Base-by-base conservation (phyloP, 2,888 invertebrate species). In the Punctoribates punctum region DNA sequence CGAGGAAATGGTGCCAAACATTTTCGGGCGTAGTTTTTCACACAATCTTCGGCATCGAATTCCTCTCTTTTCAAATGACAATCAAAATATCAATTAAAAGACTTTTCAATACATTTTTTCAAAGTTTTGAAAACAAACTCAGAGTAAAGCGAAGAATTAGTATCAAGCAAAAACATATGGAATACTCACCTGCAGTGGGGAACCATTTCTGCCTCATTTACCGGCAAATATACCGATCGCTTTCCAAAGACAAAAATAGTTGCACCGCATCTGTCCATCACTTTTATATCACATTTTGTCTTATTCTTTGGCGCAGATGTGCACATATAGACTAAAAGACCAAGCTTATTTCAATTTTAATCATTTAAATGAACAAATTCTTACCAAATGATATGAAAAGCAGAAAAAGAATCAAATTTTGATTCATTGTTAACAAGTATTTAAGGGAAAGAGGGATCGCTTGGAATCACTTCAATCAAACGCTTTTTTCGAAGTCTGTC, bases 41-140 rank as follows among this genome's bases (percentile, higher is more conserved):
- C 73, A 73, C 65, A 77, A 34, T 57, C 73, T 62, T 77, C 77
- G 29, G 77, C 77, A 25, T 77, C 77, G 27, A 77, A 75, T 34
- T 77, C 77, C 42, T 77, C 77, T 42, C 75, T 77, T 42, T n/a
- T 46, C 13, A 13, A 23, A 6, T 11, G 5, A 54, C 20, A 34
- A 51, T n/a, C 9, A 65, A 29, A 38, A 20, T 4, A 38, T 38
- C 13, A 27, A n/a, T 38, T 67, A 38, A 17, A 23, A 6, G 13
- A 6, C 3, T n/a, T 60, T 25, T 60, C 3, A 34, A 5, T 34
- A 8, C 34, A 34, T 34, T 34, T 34, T 34, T 34, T 34, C 34
- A 34, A 34, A 34, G 3, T 60, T 20, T 11, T 27, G 29, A 34
- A 17, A 74, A 74, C 29, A 62, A 57, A 46, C 8, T 73, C 42